These are phyloP conservation scores for Philotrypesis tridentata DNA, from an alignment of 1,140 invertebrate species.

Conservation along the genomic window DNA sequence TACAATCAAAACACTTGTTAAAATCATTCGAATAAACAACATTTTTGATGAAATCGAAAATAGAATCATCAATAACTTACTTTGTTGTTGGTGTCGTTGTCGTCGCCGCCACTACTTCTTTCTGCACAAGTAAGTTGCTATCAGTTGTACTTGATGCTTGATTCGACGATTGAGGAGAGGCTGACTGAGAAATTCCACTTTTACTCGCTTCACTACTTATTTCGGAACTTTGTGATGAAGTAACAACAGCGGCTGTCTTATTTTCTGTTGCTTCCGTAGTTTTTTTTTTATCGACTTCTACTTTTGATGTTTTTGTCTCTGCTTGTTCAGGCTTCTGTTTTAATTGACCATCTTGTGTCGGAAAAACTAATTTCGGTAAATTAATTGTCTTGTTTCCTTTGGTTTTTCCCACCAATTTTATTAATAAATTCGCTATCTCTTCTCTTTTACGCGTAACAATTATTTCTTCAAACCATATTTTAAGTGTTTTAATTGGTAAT, in stretches of 20 bases:
- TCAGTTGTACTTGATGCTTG: slow-evolving; percentile 36
- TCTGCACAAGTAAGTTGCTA: slow-evolving; percentile 21
- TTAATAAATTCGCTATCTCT: slow-evolving; percentile 84
- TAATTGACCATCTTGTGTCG: slow-evolving; percentile 69
- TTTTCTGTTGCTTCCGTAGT: slow-evolving; percentile 49
- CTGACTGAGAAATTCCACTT: neutral
- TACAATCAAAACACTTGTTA: slow-evolving; percentile 47
- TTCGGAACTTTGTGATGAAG: slow-evolving; percentile 50
- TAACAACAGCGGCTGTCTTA: slow-evolving; percentile 39
- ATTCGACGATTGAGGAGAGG: slow-evolving; percentile 32
- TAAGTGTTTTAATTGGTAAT: slow-evolving; percentile 83
- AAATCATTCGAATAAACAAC: neutral
- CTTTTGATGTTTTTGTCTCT: slow-evolving; percentile 56
- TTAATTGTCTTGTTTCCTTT: slow-evolving; percentile 67
- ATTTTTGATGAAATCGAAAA: neutral
- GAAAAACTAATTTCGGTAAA: slow-evolving; percentile 70
- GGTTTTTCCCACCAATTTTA: slow-evolving; percentile 79
- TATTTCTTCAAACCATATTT: slow-evolving; percentile 86
- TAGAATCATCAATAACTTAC: slow-evolving; percentile 38
- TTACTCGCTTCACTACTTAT: slow-evolving; percentile 10
- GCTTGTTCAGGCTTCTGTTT: slow-evolving; percentile 60
- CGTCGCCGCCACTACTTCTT: neutral
- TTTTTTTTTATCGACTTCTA: slow-evolving; percentile 64
- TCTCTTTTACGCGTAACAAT: slow-evolving; percentile 85
- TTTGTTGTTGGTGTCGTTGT: neutral